A percentile compares a stretch with the other conserved stretches of the same genome.
These are phyloP conservation scores for Chaitophorus viminalis DNA, from an alignment of 2,888 invertebrate species.

Conservation along the genomic window DNA sequence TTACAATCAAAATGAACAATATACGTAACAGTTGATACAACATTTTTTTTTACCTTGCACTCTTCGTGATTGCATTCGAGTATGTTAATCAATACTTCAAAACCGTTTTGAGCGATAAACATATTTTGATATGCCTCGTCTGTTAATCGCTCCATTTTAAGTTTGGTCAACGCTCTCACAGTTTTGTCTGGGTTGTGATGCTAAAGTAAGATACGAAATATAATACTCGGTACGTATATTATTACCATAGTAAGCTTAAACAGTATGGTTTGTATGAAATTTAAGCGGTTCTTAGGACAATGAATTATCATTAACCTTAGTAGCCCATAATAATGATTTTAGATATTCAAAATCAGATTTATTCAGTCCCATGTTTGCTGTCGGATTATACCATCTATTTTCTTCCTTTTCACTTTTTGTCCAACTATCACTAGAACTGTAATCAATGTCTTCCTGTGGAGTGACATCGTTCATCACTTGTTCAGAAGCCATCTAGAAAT, in stretches of 20 bases:
- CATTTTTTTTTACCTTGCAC: conserved; percentile 22
- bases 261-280: background rate
- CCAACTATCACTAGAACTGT: conserved; percentile 35
- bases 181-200: background rate
- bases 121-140: conserved; percentile 30
- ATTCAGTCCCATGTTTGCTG: background rate
- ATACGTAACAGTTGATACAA: background rate
- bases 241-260: too few species aligned
- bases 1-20: background rate
- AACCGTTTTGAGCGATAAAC: conserved; percentile 37
- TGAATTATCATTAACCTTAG: conserved; percentile 10
- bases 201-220: background rate
- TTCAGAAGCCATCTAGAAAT: background rate
- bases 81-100: conserved; percentile 44
- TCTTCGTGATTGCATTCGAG: conserved; percentile 12
- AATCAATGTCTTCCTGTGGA: background rate
- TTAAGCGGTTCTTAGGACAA: background rate
- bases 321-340: background rate
- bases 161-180: background rate
- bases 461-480: background rate
- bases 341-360: conserved; percentile 14
- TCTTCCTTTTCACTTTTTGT: conserved; percentile 37
- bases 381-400: conserved; percentile 36
- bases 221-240: background rate
- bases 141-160: background rate